These are phyloP conservation scores for Rhodophaea formosa DNA, from an alignment of 2,888 invertebrate species.

Conservation along the genomic window DNA sequence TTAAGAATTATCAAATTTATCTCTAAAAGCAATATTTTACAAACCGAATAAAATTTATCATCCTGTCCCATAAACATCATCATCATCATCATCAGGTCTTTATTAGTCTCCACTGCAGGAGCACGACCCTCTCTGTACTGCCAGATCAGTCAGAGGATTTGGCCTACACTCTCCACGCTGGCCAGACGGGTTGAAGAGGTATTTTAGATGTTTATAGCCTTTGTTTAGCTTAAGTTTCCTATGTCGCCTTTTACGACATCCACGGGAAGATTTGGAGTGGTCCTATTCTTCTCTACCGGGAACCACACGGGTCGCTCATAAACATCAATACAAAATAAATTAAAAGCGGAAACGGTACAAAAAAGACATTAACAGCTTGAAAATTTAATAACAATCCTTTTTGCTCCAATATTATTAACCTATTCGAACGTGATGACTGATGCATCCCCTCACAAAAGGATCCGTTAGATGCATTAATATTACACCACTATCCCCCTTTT, in stretches of 20 bases:
- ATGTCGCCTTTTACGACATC: no score
- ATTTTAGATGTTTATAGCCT: no score
- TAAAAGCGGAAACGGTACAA: conserved; percentile 13
- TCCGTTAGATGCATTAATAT: conserved; percentile 77
- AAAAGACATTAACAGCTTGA: conserved; percentile 15
- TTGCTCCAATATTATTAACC: conserved; percentile 55
- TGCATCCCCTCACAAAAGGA: conserved; percentile 60
- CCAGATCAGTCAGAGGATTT: no score
- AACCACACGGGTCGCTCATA: no score
- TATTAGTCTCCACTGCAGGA: no score
- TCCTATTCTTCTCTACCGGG: no score
- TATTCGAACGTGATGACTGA: conserved; percentile 48
- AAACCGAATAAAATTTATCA: conserved; percentile 7
- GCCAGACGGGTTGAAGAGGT: no score
- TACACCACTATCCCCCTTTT: conserved; percentile 59
- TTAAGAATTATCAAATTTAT: background rate
- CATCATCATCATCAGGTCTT: no score
- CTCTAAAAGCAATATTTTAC: background rate
- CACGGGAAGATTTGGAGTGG: no score
- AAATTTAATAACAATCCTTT: conserved; percentile 50
- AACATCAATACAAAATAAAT: conserved; percentile 21
- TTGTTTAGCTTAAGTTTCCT: no score
- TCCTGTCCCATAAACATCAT: conserved; percentile 18
- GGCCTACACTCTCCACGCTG: no score
- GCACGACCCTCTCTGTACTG: no score